Evolutionary conservation across 2,797 vertebrate genomes (phyloP), one percentile per base, ranked within the genome.

Genomic region (Xiphorhynchus erythropygius): DNA sequence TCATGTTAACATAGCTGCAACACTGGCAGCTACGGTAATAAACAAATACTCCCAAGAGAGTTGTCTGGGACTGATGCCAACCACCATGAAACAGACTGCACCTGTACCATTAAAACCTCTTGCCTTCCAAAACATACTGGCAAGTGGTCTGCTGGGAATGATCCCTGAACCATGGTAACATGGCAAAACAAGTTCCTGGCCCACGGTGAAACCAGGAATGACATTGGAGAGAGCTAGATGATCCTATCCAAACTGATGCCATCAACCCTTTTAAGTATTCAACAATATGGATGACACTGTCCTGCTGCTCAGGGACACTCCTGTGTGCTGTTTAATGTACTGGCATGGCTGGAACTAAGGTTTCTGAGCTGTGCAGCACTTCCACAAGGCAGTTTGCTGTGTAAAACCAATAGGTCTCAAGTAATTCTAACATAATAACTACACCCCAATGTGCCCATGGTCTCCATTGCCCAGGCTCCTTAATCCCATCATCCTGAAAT

Each of bases 91-190:
- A 65, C 8, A 70, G 8, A 5, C 82, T 81, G 79, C 89, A 94
- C 85, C 73, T 90, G 57, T 32, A 70, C 39, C 69, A 71, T 79
- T 68, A 71, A 96, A 93, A 81, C 3, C 13, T 47, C 73, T 17
- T 4, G 4, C 65, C n/a, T 81, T 71, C 69, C 68, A 71, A 89
- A 79, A 25, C 47, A 73, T 25, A 18, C 46, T 50, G 73, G n/a
- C 28, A 76, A 90, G 39, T 5, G 5, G 16, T 70, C 71, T 64
- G 46, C 60, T 3, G 22, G 47, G 46, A 94, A 59, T 0, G 6
- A 80, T 22, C 59, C 27, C 67, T 33, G 35, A 42, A 42, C 68
- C n/a, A 16, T 0, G n/a, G 19, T 50, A 75, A 75, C 0, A 0
- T 7, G 46, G 10, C 60, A 47, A 88, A 84, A 90, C 18, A 79